A percentile compares a stretch with the other conserved stretches of the same genome.
Conservation (phyloP, 92 coral and sea anemone species). For the Phymanthus crucifer region DNA sequence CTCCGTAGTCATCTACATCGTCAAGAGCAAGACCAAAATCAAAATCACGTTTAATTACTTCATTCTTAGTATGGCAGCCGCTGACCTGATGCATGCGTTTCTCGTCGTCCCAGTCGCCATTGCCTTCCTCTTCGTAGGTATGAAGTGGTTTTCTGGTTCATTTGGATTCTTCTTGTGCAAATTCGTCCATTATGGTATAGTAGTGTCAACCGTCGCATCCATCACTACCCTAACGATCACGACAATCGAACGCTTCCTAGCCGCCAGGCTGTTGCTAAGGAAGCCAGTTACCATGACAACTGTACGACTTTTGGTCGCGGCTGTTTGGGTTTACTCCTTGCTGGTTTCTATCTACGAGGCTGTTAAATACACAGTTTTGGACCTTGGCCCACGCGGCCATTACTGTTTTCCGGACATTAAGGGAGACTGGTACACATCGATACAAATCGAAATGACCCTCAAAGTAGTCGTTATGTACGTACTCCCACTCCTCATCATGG, state of each 20-base stretch:
- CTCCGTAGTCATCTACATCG: slow-evolving; percentile 41
- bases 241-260: slow-evolving; percentile 63
- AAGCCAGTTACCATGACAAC: slow-evolving; percentile 39
- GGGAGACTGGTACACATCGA: background rate
- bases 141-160: slow-evolving; percentile 51
- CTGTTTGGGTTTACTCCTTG: slow-evolving; percentile 47
- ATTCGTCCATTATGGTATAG: slow-evolving; percentile 39
- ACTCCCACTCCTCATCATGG: slow-evolving; percentile 53
- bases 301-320: slow-evolving; percentile 27
- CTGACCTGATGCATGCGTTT: slow-evolving; percentile 56
- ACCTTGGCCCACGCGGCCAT: no score
- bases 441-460: slow-evolving; percentile 23
- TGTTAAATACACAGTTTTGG: slow-evolving; percentile 18
- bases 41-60: slow-evolving; percentile 60
- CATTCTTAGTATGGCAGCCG: slow-evolving; percentile 65
- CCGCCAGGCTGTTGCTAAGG: slow-evolving; percentile 59
- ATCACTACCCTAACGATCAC: slow-evolving; percentile 53
- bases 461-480: slow-evolving; percentile 43
- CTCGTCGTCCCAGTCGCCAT: slow-evolving; percentile 46
- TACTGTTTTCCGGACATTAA: slow-evolving; percentile 10
- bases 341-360: slow-evolving; percentile 19
- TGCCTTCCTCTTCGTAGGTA: slow-evolving; percentile 39
- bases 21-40: slow-evolving; percentile 32
- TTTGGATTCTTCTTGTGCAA: slow-evolving; percentile 53
- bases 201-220: slow-evolving; percentile 50